Base-by-base conservation (phyloP, 2,797 vertebrate species). In the Anableps anableps region DNA sequence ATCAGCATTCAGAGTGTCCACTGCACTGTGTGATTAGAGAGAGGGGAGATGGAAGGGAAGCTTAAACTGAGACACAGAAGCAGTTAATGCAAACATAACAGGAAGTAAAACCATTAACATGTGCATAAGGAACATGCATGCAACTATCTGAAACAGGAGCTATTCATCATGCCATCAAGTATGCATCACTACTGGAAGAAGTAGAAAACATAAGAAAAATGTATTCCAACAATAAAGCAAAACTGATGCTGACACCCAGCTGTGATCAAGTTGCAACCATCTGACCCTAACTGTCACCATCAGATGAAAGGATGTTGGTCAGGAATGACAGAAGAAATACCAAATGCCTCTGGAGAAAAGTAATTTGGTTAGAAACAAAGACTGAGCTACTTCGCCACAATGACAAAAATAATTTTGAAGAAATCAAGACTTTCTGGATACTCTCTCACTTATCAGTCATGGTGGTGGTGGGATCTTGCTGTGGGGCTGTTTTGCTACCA, bases 1-100 rank as follows among this genome's bases (percentile, higher is more conserved):
- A 91, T 84, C 91, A 88, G 90, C 85, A 87, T 93, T 92, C 90
- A 93, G 85, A 71, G 83, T 88, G 85, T 88, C 88, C 87, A 85
- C 79, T 80, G 88, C 26, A 23, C 78, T 90, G 87, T 86, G 86
- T 93, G 91, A 94, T 93, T 92, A 88, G 68, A 90, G 77, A 81
- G 88, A 86, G 53, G 1, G 0, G 75, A 58, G 89, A 80, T 83
- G 72, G 62, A 80, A 83, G 76, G 71, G 50, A 86, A 87, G 89
- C 92, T 93, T 86, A 81, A 88, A 80, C 81, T 86, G 77, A 87
- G 85, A 85, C 77, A 80, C 77, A 82, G 21, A 74, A 76, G 77
- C 78, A 87, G 88, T 94, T 93, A 92, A 91, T 88, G 82, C 48
- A 73, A 79, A 70, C 23, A 84, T 31, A 86, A 53, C 7, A 72